Base-by-base conservation (phyloP, 2,888 invertebrate genomes). In the Athalia cordata region DNA sequence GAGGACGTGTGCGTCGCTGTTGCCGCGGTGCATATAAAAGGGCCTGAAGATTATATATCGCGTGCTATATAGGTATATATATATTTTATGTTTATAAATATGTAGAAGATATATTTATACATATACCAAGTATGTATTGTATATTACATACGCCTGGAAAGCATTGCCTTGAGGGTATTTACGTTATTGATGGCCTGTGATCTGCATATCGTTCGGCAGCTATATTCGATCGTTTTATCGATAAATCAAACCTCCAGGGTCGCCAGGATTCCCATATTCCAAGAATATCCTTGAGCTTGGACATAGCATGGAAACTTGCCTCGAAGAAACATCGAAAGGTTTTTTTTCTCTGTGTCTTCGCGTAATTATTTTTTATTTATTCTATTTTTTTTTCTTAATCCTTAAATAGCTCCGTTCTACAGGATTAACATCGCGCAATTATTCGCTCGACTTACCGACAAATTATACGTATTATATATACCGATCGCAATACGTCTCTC, bases 151-250 rank as follows among this genome's bases (percentile, higher is more conserved):
- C 29, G 29, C 29, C 52, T 52, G 50, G 52, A 68, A 29, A 43
- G 68, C 29, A 68, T 68, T 68, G 9, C 72, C 59, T 57, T 57
- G 57, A 59, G 59, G 72, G 72, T 72, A 72, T 72, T 72, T 72
- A 59, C 72, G 72, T 72, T 72, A 72, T 72, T 61, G 59, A 72
- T 57, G 72, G 72, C 13, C 47, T 43, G 59, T 72, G 61, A 72
- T 72, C 72, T 72, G 72, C 72, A 72, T 72, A 72, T 59, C 59
- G 72, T 59, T 72, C 72, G 59, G 57, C 61, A 59, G 49, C 59
- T 47, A 59, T 45, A 29, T 59, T 72, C 59, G 72, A 72, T 72
- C 72, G 59, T 72, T n/a, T 59, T 47, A 47, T 61, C 59, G 72
- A 72, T 72, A 72, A 72, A 72, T 72, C 49, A 47, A 72, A 47